Evolutionary conservation across 2,113 vertebrate species (phyloP).

Genomic region (Meriones unguiculatus): DNA sequence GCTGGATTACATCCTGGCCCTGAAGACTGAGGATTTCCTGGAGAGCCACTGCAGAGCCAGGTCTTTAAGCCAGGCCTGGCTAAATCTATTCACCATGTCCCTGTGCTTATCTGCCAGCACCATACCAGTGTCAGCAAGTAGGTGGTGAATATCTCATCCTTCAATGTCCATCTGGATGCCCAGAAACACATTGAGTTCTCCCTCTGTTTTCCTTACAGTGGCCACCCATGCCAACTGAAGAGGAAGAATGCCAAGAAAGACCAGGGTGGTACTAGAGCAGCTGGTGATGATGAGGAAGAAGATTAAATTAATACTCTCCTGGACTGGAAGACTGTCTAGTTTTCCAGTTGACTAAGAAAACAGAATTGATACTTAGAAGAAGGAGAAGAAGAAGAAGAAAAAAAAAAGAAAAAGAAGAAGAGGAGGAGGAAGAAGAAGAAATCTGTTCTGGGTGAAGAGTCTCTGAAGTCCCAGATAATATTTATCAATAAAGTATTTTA

Average conservation of each 20-base stretch:
- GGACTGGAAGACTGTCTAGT: not conserved
- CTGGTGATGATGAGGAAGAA: conserved; percentile 94
- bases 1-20: conserved; percentile 95
- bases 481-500: not conserved
- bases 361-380: not conserved
- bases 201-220: conserved; percentile 93
- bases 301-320: conserved; percentile 84
- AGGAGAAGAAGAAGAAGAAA: no score
- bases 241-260: conserved; percentile 97
- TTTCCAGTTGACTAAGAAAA: conserved; percentile 53
- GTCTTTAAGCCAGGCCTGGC: conserved; percentile 96
- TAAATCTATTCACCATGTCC: conserved; percentile 95
- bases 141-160: conserved; percentile 97
- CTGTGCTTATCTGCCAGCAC: conserved; percentile 95
- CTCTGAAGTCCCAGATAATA: not conserved
- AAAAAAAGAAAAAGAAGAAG: no score
- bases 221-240: conserved; percentile 94
- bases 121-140: conserved; percentile 97
- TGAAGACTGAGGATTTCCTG: conserved; percentile 96
- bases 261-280: conserved; percentile 92
- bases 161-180: conserved; percentile 95
- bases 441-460: not conserved
- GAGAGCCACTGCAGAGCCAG: conserved; percentile 95
- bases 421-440: no score
- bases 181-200: conserved; percentile 98